These are phyloP conservation scores for Cyclophora punctaria DNA, from an alignment of 2,888 invertebrate genomes.

Conservation along the genomic window DNA sequence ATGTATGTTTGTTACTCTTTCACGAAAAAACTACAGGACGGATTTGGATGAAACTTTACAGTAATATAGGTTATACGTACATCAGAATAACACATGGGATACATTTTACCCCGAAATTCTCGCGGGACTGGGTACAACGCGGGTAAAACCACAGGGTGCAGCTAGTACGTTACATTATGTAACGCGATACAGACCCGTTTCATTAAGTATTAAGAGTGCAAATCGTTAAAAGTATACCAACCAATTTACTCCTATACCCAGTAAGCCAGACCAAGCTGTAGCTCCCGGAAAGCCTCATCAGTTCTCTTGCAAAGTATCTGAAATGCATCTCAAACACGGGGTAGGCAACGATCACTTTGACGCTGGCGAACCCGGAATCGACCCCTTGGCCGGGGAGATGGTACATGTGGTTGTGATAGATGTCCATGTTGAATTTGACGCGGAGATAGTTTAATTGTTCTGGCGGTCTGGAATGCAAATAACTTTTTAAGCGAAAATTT, in stretches of 20 bases:
- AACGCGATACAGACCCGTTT: too few relatives aligned
- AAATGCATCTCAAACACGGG: conserved; percentile 76
- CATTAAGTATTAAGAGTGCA: neutral
- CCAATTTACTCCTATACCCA: conserved; percentile 60
- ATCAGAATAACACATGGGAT: too few relatives aligned
- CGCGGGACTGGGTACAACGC: too few relatives aligned
- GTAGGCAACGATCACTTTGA: conserved; percentile 56
- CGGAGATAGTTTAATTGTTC: conserved; percentile 48
- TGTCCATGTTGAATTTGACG: conserved; percentile 44
- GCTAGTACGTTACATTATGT: too few relatives aligned
- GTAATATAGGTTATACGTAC: too few relatives aligned
- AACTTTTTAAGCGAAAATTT: too few relatives aligned
- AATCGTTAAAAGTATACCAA: conserved; percentile 15
- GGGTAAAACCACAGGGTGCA: too few relatives aligned
- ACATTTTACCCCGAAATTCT: too few relatives aligned
- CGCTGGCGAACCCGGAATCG: conserved; percentile 32
- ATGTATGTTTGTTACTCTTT: too few relatives aligned
- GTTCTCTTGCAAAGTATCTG: conserved; percentile 76
- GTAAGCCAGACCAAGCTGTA: conserved; percentile 52
- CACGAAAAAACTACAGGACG: too few relatives aligned
- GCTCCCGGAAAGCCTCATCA: conserved; percentile 73
- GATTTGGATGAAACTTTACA: too few relatives aligned
- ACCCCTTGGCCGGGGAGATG: conserved; percentile 32
- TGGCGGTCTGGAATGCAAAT: conserved; percentile 35
- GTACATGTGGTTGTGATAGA: conserved; percentile 46